Base-by-base conservation (phyloP, 2,113 vertebrate species). In the Stegastes partitus region DNA sequence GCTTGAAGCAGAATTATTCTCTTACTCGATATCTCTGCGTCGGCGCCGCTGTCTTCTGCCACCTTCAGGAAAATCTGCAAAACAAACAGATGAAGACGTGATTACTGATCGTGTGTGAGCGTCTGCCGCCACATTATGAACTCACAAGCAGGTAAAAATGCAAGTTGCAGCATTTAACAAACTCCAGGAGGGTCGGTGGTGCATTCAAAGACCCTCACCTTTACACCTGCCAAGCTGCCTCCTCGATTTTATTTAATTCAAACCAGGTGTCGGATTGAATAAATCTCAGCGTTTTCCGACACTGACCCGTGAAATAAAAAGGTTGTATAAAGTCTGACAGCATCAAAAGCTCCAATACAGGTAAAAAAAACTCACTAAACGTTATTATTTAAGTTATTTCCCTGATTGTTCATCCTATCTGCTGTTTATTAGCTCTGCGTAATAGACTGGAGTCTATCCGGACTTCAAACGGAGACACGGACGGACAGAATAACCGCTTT, bases 61-160 rank as follows among this genome's bases (percentile, higher is more conserved):
- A 99, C 97, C 93, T 99, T 99, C 21, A 99, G 95, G 69, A 99
- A 99, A 82, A 99, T 99, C 98, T 99, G 93, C 89, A 68, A 65
- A 79, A 42, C 39, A 0, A 85, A 77, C 8, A 84, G 49, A 64
- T n/a, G n/a, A 0, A 16, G 15, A 5, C 11, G 31, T 68, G 3
- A 74, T 10, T n/a, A 23, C 1, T 16, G 44, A 23, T 42, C 14
- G 19, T 54, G 16, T 14, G 8, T 19, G 18, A 9, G 34, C 51
- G 12, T 49, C n/a, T 45, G 2, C 22, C 11, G 18, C 51, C 18
- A 34, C 21, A 11, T 14, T 18, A 56, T 1, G 45, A 37, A 4
- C 26, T 39, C 12, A 66, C 18, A 50, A 39, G 19, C 21, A 34
- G 12, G 2, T n/a, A 59, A 22, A 10, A 67, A 50, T 37, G 3